Evolutionary conservation across 2,888 invertebrate genomes (phyloP).

Genomic region (Drosophila atroscutellata): DNA sequence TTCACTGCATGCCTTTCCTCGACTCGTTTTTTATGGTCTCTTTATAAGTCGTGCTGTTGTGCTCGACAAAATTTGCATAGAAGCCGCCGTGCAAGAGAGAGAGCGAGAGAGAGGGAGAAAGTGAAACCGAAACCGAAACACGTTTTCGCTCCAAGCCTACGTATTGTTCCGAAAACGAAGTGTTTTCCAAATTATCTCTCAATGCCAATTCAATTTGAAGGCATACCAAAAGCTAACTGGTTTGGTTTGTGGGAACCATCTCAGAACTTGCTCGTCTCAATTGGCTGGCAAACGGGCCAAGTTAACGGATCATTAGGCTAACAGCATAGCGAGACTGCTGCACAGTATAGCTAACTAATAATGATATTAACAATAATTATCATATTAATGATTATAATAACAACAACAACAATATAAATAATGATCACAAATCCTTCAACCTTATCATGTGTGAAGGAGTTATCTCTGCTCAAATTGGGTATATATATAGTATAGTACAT

Average conservation of each 20-base stretch:
- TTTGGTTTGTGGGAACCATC: not conserved
- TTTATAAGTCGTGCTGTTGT: constrained; percentile 28
- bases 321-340: not conserved
- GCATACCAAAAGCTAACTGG: not conserved
- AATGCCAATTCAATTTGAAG: constrained; percentile 7
- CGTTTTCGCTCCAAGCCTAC: constrained; percentile 39
- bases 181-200: constrained; percentile 37
- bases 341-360: no score
- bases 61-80: constrained; percentile 50
- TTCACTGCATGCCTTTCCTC: constrained; percentile 50
- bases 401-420: not conserved
- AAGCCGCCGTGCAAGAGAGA: not conserved
- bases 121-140: constrained; percentile 53
- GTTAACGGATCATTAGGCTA: not conserved
- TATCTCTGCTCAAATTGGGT: not conserved
- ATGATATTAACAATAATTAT: not conserved
- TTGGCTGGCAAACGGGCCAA: not conserved
- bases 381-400: not conserved
- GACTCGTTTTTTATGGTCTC: constrained; percentile 30
- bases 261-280: not conserved
- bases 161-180: constrained; percentile 32
- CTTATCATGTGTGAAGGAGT: not conserved
- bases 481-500: not conserved
- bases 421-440: not conserved
- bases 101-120: not conserved